These are phyloP conservation scores for Catocala fraxini DNA, from an alignment of 2,888 invertebrate species.

Conservation along the genomic window DNA sequence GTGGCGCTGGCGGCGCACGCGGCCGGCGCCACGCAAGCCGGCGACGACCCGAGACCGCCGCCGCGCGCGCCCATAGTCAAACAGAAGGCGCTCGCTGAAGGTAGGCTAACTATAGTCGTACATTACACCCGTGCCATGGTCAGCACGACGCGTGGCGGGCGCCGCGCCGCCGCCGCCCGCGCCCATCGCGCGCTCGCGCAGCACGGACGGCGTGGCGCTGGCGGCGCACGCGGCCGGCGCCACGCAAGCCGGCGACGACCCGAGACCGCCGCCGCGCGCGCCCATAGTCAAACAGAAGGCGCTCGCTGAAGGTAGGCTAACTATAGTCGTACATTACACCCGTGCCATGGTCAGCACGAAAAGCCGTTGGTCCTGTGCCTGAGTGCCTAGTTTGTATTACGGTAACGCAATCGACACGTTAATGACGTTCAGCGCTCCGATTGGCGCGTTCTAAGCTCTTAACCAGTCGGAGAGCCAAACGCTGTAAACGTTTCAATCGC, in stretches of 20 bases:
- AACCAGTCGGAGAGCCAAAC: too few species aligned
- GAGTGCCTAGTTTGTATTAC: too few species aligned
- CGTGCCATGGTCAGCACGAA: too few species aligned
- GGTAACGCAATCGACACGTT: too few species aligned
- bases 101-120: conserved; percentile 40
- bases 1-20: conserved; percentile 40
- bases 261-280: conserved; percentile 62
- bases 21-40: too few species aligned
- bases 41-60: conserved; percentile 65
- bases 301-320: conserved; percentile 65
- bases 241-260: conserved; percentile 53
- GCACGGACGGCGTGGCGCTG: conserved; percentile 63
- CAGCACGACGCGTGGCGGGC: conserved; percentile 57
- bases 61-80: conserved; percentile 60
- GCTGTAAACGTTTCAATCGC: too few species aligned
- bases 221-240: conserved; percentile 13
- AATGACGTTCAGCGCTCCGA: too few species aligned
- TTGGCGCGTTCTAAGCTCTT: too few species aligned
- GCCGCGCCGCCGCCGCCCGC: conserved; percentile 21
- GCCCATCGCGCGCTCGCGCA: conserved; percentile 67
- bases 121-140: too few species aligned
- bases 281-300: conserved; percentile 61
- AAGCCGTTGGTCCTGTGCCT: too few species aligned
- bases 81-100: conserved; percentile 64
- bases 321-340: background rate